Conservation (phyloP, 92 coral and sea anemone species). For the Scolanthus callimorphus region DNA sequence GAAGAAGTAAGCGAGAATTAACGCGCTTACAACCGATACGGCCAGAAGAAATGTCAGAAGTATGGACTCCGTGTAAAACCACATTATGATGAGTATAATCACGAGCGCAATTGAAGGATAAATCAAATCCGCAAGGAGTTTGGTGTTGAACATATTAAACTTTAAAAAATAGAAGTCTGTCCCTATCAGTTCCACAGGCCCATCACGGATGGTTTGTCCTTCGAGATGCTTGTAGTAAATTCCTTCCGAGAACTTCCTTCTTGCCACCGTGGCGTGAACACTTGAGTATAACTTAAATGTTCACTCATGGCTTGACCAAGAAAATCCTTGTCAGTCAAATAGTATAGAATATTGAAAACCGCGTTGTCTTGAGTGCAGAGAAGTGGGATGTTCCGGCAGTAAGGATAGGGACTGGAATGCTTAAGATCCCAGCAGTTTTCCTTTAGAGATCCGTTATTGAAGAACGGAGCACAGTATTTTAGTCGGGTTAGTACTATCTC, state of each 20-base stretch:
- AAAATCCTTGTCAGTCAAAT: conserved; percentile 79
- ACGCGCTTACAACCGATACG: conserved; percentile 85
- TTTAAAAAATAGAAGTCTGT: conserved; percentile 68
- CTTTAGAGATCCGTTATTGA: conserved; percentile 56
- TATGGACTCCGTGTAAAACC: conserved; percentile 94
- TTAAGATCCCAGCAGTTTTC: conserved; percentile 89
- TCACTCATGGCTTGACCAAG: conserved; percentile 26
- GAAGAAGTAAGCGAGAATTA: conserved; percentile 85
- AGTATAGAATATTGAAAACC: conserved; percentile 82
- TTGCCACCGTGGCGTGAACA: conserved; percentile 55
- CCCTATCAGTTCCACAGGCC: conserved; percentile 65
- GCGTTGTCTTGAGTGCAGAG: conserved; percentile 76
- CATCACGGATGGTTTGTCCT: conserved; percentile 50
- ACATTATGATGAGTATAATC: conserved; percentile 71
- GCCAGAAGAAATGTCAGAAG: conserved; percentile 80
- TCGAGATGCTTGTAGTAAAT: conserved; percentile 65
- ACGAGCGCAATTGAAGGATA: conserved; percentile 89
- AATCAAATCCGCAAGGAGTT: conserved; percentile 65
- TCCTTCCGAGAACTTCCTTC: conserved; percentile 18
- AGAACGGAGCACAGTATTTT: conserved; percentile 52
- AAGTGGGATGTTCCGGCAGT: conserved; percentile 50
- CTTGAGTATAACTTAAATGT: conserved; percentile 59
- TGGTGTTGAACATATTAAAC: conserved; percentile 77
- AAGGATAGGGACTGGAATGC: conserved; percentile 27
- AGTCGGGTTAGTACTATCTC: conserved; percentile 26